Base-by-base conservation (phyloP, 2,888 invertebrate genomes). In the Vesta saturnalis region DNA sequence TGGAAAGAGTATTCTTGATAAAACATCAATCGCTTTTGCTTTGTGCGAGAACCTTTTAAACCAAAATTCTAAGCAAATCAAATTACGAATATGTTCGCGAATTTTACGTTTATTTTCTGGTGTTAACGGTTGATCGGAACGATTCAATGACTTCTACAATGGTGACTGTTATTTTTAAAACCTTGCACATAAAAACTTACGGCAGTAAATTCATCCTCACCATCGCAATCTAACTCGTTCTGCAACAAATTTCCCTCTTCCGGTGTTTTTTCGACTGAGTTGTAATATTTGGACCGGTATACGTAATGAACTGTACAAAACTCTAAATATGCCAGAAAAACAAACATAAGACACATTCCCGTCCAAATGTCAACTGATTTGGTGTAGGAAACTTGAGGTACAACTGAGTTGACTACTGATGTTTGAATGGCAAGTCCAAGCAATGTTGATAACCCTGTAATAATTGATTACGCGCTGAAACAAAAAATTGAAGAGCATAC, bases 361-460 rank as follows among this genome's bases (percentile, higher is more conserved):
- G 97, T 97, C 97, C 97, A 97, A 60, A 98, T 95, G 85, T 97
- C 97, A 80, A 97, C 96, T 75, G 97, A 97, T 86, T 99, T 99
- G 63, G 98, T 98, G 87, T 99, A 99, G 61, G 97, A 97, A 72
- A 99, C 99, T 60, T 98, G 97, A 67, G 98, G 98, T 77, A 97
- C 88, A 74, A 96, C 96, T 70, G 96, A 95, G 87, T 97, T 97
- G 84, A 97, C 97, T 80, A 94, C 94, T 52, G 97, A 96, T 65
- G 96, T 96, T 86, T 97, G 96, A 19, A 97, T 97, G 46, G 97
- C 97, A 97, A 98, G 98, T 61, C 97, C 97, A 72, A 97, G 91
- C 55, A 98, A 89, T 43, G 97, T 97, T 66, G 97, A 97, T 69
- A 97, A 97, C 81, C 97, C 94, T 93, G 82, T 52, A 80, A 16